A percentile compares a stretch with the other conserved stretches of the same genome.
These are phyloP conservation scores for Nettapus auritus DNA, from an alignment of 2,113 vertebrate genomes.

Conservation along the genomic window DNA sequence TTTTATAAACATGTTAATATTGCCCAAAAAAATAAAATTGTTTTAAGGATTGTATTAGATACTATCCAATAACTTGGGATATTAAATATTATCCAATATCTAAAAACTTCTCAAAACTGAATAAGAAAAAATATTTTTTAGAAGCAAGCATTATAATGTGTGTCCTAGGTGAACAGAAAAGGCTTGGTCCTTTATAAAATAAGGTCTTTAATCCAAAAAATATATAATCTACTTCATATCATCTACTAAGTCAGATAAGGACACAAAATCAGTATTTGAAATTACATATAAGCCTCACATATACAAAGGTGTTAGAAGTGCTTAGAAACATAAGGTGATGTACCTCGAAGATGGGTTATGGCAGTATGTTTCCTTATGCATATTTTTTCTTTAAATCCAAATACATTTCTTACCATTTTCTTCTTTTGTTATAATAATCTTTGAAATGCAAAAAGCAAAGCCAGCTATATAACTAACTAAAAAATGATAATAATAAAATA, in stretches of 20 bases:
- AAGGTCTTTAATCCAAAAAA: neutral
- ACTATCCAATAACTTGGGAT: neutral
- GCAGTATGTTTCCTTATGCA: neutral
- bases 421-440: neutral
- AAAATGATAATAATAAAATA: neutral
- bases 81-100: neutral
- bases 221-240: neutral
- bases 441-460: neutral
- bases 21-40: neutral
- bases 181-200: neutral
- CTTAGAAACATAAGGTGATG: neutral
- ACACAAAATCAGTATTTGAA: neutral
- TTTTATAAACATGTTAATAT: neutral
- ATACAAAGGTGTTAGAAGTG: neutral
- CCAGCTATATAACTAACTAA: neutral
- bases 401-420: neutral
- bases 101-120: neutral
- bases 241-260: neutral
- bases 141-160: neutral
- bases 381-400: neutral
- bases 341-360: neutral
- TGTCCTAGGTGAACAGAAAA: neutral
- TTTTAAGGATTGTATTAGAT: neutral
- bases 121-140: neutral
- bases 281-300: neutral